Evolutionary conservation across 2,888 invertebrate genomes (phyloP).

Genomic region (Limnephilus marmoratus): DNA sequence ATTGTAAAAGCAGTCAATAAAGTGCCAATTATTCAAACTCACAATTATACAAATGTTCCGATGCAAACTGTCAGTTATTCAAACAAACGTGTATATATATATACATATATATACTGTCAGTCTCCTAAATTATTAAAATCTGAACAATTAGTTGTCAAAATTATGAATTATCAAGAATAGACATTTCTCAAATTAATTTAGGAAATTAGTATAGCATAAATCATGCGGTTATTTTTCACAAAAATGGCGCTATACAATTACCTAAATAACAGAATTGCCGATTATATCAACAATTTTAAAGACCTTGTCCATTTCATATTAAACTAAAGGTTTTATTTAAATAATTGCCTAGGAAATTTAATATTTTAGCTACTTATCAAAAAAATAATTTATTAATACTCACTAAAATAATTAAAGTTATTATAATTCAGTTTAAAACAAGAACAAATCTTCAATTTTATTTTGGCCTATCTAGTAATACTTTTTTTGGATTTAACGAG

Average conservation of each 20-base stretch:
- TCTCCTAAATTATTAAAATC: neutral
- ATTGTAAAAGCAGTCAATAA: neutral
- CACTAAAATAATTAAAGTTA: neutral
- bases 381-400: neutral
- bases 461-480: neutral
- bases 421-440: neutral
- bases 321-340: neutral
- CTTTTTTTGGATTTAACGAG: neutral
- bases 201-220: neutral
- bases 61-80: neutral
- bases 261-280: neutral
- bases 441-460: neutral
- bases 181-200: neutral
- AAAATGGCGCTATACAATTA: neutral
- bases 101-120: neutral
- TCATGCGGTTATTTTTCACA: neutral
- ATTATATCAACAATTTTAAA: neutral
- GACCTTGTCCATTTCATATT: neutral
- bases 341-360: neutral
- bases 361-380: neutral
- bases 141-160: neutral
- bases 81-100: neutral
- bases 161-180: neutral
- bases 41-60: too few relatives aligned
- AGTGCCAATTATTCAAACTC: neutral